phyloP scores from a whole-genome alignment of 1,140 invertebrate genomes.

The Gonatopus flavifemur region DNA sequence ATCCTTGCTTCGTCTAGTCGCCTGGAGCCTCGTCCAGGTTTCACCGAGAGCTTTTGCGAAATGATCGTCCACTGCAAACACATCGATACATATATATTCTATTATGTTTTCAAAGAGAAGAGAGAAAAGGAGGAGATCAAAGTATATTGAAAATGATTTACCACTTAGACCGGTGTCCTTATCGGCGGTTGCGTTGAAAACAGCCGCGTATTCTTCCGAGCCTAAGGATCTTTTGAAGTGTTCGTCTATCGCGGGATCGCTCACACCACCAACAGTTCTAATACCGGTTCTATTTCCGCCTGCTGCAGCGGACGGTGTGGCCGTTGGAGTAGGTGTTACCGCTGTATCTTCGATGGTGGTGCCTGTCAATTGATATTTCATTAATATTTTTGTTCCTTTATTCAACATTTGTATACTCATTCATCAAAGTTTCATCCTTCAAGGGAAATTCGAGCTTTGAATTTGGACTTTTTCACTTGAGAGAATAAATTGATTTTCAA shows the following conservation, averaged over 20 bases:
- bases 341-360: constrained; percentile 52
- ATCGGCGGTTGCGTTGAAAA: constrained; percentile 67
- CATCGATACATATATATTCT: constrained; percentile 2
- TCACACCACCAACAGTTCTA: constrained; percentile 45
- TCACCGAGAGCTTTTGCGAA: constrained; percentile 94
- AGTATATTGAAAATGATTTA: constrained; percentile 27
- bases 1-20: constrained; percentile 56
- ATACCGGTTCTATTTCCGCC: constrained; percentile 48
- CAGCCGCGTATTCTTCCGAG: constrained; percentile 76
- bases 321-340: constrained; percentile 45
- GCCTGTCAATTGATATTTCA: too few relatives aligned
- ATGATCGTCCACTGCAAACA: constrained; percentile 83
- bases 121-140: constrained; percentile 10
- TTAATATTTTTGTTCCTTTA: too few relatives aligned
- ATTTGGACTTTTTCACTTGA: too few relatives aligned
- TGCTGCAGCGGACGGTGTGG: constrained; percentile 47
- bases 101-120: neutral
- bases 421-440: too few relatives aligned
- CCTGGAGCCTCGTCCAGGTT: constrained; percentile 86
- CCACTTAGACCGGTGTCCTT: constrained; percentile 53
- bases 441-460: too few relatives aligned
- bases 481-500: too few relatives aligned
- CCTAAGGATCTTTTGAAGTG: constrained; percentile 92
- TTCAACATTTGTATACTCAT: too few relatives aligned
- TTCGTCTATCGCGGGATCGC: constrained; percentile 92